These are phyloP conservation scores for Pinctada fucata DNA, from an alignment of 2,888 invertebrate genomes.

Conservation along the genomic window DNA sequence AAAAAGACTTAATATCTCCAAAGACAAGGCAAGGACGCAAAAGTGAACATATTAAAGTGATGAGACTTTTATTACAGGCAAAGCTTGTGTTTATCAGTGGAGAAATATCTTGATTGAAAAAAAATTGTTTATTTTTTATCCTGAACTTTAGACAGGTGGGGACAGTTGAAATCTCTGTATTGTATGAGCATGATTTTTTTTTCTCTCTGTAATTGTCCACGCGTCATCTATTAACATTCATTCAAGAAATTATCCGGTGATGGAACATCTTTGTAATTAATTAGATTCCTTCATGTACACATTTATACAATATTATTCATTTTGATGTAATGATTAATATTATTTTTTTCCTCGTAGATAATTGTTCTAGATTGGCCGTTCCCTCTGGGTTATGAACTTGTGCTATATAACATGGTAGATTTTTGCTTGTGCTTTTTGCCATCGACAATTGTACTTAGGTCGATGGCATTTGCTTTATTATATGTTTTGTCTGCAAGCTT, in stretches of 20 bases:
- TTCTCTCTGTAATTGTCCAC: neutral
- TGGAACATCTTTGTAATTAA: conserved; percentile 24
- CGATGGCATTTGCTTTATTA: conserved; percentile 27
- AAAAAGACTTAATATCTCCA: too few relatives aligned
- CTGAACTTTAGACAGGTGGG: too few relatives aligned
- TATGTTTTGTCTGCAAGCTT: conserved; percentile 40
- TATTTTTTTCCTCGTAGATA: conserved; percentile 20
- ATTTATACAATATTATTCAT: conserved; percentile 11
- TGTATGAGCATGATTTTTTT: too few relatives aligned
- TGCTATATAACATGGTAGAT: conserved; percentile 20
- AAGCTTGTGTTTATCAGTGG: neutral
- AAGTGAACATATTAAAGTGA: neutral
- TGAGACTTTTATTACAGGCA: neutral
- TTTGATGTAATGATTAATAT: conserved; percentile 16
- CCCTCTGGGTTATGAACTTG: conserved; percentile 20
- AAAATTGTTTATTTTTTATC: neutral
- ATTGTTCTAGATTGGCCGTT: conserved; percentile 29
- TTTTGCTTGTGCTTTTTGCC: conserved; percentile 40
- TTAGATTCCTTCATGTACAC: neutral
- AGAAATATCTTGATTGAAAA: conserved; percentile 1
- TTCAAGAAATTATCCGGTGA: conserved; percentile 20
- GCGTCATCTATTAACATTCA: conserved; percentile 23
- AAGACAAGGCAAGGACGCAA: too few relatives aligned
- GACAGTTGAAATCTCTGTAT: too few relatives aligned
- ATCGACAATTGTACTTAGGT: conserved; percentile 22